Percentiles rank a stretch among this genome's conserved stretches.
Conservation (phyloP, 2,797 vertebrate species). For the Melopsittacus undulatus region DNA sequence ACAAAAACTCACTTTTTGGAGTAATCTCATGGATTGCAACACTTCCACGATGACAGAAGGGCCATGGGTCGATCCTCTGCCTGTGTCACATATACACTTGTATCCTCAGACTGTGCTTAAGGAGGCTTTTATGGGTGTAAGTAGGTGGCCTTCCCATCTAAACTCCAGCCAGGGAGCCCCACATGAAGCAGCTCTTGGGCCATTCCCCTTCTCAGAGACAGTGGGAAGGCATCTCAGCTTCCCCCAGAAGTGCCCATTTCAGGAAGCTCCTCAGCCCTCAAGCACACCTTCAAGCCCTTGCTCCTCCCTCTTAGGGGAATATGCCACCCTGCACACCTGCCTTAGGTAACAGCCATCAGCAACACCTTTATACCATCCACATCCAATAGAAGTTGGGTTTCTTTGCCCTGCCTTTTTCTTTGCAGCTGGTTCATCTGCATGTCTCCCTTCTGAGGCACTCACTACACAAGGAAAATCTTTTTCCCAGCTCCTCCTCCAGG, state of each 20-base stretch:
- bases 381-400: accelerated
- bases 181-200: accelerated
- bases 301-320: neutral
- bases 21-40: neutral
- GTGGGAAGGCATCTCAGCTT: neutral
- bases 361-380: neutral
- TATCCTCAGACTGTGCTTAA: accelerated
- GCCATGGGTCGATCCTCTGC: accelerated
- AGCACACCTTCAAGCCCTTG: accelerated
- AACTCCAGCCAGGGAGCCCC: neutral
- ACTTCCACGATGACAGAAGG: accelerated
- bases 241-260: accelerated
- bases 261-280: neutral
- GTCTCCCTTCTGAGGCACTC: neutral
- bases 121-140: accelerated
- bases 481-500: neutral
- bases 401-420: neutral
- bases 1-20: neutral
- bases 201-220: neutral
- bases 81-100: accelerated
- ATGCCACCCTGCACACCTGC: neutral
- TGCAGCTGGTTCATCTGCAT: accelerated
- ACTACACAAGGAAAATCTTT: accelerated
- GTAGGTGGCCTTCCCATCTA: accelerated
- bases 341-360: neutral